Evolutionary conservation across 2,113 vertebrate genomes (phyloP).

Genomic region (Cyanoderma ruficeps): DNA sequence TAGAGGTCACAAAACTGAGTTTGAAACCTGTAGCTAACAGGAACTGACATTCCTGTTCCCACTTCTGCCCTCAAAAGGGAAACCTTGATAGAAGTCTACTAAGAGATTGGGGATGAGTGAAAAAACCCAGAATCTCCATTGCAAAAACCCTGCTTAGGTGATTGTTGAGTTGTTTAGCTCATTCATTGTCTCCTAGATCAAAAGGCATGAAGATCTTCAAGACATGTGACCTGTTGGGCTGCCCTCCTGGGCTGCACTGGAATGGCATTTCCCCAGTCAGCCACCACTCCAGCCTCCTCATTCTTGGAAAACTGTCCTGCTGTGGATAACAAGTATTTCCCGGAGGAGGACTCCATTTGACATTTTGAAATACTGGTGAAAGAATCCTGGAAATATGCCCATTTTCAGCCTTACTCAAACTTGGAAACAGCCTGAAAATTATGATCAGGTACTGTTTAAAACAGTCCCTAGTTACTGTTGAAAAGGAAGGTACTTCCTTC

Average conservation of each 20-base stretch:
- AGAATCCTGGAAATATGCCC: not conserved
- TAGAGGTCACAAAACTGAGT: not conserved
- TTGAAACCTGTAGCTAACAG: conserved; percentile 16
- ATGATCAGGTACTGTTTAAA: not conserved
- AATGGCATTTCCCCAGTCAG: not conserved
- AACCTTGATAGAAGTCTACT: not conserved
- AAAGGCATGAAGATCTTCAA: not conserved
- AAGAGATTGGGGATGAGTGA: accelerated
- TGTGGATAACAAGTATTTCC: not conserved
- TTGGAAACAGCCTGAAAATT: not conserved
- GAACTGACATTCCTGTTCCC: not conserved
- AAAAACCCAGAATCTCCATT: not conserved
- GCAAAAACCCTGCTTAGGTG: not conserved
- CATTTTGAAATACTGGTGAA: not conserved
- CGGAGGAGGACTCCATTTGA: not conserved
- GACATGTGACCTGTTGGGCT: accelerated
- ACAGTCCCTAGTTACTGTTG: not conserved
- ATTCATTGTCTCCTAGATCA: not conserved
- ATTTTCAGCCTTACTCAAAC: not conserved
- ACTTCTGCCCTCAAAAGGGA: not conserved
- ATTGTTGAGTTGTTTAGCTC: not conserved
- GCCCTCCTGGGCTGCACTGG: not conserved
- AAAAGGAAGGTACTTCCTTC: not conserved
- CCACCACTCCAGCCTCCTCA: not conserved
- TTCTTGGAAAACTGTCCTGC: not conserved